Conservation (phyloP, 2,113 vertebrate species). For the Desmodus rotundus region DNA sequence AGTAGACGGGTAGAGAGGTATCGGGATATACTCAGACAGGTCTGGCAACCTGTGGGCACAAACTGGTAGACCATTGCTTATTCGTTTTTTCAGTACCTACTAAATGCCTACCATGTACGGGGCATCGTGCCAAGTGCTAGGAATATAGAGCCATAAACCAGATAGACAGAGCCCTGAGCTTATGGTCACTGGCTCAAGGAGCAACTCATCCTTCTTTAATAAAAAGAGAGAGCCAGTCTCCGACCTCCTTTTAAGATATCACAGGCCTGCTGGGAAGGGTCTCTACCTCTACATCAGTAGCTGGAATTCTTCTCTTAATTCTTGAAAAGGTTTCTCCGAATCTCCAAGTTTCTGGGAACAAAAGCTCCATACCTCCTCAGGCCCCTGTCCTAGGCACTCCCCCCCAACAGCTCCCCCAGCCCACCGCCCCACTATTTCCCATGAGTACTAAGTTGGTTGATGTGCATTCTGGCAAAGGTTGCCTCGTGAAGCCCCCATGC, state of each 20-base stretch:
- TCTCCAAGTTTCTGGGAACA: background rate
- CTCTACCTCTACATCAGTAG: background rate
- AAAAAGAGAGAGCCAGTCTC: background rate
- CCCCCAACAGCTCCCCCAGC: no score
- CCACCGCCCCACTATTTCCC: background rate
- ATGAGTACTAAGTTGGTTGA: background rate
- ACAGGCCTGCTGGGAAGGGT: background rate
- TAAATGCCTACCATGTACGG: background rate
- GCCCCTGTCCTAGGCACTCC: no score
- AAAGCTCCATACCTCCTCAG: background rate
- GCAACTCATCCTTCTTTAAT: background rate
- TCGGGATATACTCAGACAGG: background rate
- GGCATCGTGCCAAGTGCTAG: background rate
- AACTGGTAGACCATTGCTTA: background rate
- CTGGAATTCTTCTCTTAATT: slow-evolving; percentile 6
- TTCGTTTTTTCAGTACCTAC: background rate
- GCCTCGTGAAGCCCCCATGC: background rate
- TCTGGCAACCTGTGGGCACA: background rate
- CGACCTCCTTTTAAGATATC: background rate
- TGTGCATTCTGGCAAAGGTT: background rate
- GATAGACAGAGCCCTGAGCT: background rate
- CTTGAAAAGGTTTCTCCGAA: slow-evolving; percentile 8
- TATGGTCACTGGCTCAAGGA: background rate
- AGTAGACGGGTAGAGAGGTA: background rate
- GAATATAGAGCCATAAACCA: background rate